Evolutionary conservation across 2,113 vertebrate genomes (phyloP).

Genomic region (Nothocercus nigrocapillus): DNA sequence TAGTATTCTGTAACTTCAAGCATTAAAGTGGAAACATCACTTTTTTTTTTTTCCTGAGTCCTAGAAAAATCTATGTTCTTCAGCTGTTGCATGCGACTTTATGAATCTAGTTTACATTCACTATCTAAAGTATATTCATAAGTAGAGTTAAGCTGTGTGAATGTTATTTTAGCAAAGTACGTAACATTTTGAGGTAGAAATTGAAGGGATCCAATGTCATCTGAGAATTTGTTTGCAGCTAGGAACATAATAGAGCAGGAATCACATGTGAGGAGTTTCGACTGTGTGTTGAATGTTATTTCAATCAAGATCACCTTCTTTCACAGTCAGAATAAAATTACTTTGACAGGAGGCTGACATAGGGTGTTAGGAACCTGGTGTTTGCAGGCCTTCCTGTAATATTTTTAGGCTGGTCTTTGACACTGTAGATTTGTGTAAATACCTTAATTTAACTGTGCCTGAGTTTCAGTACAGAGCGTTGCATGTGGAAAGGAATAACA

Average conservation of each 20-base stretch:
- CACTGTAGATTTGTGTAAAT: background rate
- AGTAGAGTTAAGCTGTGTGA: background rate
- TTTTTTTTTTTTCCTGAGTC: background rate
- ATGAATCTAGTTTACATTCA: background rate
- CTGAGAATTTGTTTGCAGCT: background rate
- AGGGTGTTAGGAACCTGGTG: background rate
- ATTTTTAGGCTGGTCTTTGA: conserved; percentile 20
- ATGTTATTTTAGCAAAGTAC: background rate
- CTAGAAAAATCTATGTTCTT: background rate
- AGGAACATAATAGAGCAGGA: background rate
- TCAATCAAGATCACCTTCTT: background rate
- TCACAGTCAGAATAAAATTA: background rate
- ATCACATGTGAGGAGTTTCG: background rate
- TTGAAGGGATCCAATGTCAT: background rate
- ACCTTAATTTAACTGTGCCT: background rate
- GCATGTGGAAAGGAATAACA: background rate
- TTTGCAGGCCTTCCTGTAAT: background rate
- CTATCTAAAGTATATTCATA: background rate
- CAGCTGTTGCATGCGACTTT: background rate
- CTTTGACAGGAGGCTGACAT: conserved; percentile 12
- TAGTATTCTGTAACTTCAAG: background rate
- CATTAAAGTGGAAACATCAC: background rate
- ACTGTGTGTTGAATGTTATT: background rate
- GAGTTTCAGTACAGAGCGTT: background rate
- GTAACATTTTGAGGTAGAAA: background rate